phyloP scores from a whole-genome alignment of 2,113 vertebrate species.

The Malurus melanocephalus region DNA sequence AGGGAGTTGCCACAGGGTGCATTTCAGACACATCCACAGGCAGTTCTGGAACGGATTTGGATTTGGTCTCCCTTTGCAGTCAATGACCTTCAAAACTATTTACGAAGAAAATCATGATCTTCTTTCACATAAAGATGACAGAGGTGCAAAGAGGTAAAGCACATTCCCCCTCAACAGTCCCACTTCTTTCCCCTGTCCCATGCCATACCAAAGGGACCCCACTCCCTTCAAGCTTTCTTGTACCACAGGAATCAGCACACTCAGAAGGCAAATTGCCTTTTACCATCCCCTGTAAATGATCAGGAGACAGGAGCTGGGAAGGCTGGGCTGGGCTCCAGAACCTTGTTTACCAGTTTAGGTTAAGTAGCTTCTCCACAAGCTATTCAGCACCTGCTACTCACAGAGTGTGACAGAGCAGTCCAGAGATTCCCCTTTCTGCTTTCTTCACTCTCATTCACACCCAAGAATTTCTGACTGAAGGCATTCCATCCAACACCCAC shows the following conservation, averaged over 20 bases:
- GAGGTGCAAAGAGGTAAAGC: neutral
- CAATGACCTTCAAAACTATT: neutral
- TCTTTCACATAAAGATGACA: neutral
- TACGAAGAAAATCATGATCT: neutral
- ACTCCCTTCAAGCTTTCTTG: neutral
- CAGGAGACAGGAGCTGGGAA: neutral
- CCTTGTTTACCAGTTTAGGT: neutral
- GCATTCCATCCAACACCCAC: neutral
- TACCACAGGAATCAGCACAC: neutral
- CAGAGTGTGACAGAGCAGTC: neutral
- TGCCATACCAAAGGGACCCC: neutral
- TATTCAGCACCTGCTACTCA: neutral
- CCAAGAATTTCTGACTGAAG: neutral
- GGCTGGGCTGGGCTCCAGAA: neutral
- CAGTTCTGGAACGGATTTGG: neutral
- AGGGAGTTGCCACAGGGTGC: neutral
- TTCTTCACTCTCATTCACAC: neutral
- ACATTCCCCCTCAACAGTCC: neutral
- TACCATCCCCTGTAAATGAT: fast-evolving
- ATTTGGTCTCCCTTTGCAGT: neutral
- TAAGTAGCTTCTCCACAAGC: neutral
- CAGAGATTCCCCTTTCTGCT: neutral
- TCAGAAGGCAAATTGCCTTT: no score
- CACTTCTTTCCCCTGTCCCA: neutral
- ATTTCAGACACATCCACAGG: neutral